A percentile compares a stretch with the other conserved stretches of the same genome.
These are phyloP conservation scores for Potamilus streckersoni DNA, from an alignment of 1,140 invertebrate species.

Conservation along the genomic window DNA sequence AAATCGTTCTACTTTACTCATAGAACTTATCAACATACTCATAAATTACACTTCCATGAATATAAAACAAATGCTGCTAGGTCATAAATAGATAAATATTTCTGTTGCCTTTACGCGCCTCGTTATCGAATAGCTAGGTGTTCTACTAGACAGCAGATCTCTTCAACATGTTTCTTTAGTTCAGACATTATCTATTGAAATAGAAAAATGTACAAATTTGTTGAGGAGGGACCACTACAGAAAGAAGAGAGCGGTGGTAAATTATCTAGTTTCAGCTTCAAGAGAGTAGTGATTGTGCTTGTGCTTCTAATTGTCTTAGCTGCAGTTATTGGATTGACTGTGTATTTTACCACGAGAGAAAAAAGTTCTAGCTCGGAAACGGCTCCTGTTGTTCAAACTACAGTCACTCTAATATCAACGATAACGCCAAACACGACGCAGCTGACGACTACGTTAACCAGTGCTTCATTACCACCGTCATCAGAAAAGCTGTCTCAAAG, in stretches of 20 bases:
- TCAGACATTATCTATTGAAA: no score
- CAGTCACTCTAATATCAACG: neutral
- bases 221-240: no score
- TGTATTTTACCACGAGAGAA: conserved; percentile 34
- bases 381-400: neutral
- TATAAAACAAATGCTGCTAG: no score
- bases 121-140: no score
- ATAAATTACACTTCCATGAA: no score
- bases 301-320: conserved; percentile 35
- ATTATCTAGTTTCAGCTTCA: conserved; percentile 14
- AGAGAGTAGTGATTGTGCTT: conserved; percentile 24
- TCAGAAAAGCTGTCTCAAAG: conserved; percentile 13
- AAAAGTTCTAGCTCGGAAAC: neutral
- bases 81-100: no score
- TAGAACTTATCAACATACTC: no score
- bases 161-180: no score
- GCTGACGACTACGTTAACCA: neutral
- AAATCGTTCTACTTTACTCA: no score
- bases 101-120: no score
- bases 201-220: no score
- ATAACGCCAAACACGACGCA: neutral
- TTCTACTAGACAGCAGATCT: no score
- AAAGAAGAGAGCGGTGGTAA: neutral
- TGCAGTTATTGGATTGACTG: conserved; percentile 41
- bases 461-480: neutral